These are phyloP conservation scores for Ascidia mentula DNA, from an alignment of 23 tunicate species.

Conservation along the genomic window DNA sequence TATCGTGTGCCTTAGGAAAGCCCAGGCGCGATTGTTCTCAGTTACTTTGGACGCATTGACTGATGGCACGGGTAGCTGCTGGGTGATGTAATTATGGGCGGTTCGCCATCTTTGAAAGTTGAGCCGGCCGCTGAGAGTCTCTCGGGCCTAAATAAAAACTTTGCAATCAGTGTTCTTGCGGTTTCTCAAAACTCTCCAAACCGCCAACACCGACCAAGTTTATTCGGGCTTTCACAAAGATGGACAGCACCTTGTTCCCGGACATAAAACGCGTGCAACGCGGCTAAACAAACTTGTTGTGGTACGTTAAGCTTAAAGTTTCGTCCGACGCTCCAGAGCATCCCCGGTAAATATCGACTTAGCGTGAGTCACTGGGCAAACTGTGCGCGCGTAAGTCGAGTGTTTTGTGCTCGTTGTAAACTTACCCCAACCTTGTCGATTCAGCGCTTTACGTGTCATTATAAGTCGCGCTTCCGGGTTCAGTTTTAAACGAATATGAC, in stretches of 20 bases:
- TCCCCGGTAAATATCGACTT: neutral
- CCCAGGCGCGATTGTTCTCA: too few species aligned
- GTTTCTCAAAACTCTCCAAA: too few species aligned
- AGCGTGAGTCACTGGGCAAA: slow-evolving; percentile 1
- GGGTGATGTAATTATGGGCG: neutral
- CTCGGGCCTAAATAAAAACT: neutral
- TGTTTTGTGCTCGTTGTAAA: too few species aligned
- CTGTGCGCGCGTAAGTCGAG: neutral
- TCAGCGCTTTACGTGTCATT: too few species aligned
- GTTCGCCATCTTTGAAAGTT: neutral
- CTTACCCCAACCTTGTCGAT: too few species aligned
- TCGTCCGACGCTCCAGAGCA: neutral
- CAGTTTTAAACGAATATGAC: too few species aligned
- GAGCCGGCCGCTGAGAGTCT: neutral
- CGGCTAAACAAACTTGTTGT: neutral
- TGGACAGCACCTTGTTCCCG: neutral
- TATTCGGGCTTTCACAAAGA: too few species aligned
- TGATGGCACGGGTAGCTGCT: neutral
- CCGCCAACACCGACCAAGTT: too few species aligned
- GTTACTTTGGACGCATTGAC: too few species aligned
- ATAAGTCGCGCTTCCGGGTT: too few species aligned
- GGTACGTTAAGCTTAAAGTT: neutral
- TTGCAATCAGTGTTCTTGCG: neutral
- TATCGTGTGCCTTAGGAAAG: neutral
- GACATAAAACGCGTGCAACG: slow-evolving; percentile 10